Base-by-base conservation (phyloP, 2,888 invertebrate species). In the Ceratothoa steindachneri region DNA sequence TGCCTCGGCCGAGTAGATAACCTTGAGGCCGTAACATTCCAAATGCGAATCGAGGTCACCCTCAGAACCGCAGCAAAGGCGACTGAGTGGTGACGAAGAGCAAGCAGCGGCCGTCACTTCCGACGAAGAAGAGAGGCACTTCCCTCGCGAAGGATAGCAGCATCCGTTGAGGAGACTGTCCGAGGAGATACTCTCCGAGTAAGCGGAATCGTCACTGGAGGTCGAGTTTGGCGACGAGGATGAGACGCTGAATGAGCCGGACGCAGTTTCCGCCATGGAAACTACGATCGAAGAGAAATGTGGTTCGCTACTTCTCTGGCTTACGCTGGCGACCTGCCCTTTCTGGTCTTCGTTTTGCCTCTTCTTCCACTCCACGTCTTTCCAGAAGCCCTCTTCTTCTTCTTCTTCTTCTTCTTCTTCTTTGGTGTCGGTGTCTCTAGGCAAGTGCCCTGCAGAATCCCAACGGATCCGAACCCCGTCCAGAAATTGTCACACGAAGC, bases 401-500 rank as follows among this genome's bases (percentile, higher is more conserved):
- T n/a, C 22, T 27, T 7, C 9, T 30, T 66, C 12, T n/a, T 4
- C 12, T 2, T 30, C 28, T 29, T 3, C 66, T 24, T 27, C 66
- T n/a, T 9, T 22, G 19, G n/a, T 27, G n/a, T 30, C 30, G 9
- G 30, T 30, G 15, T 67, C 67, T n/a, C n/a, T 31, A 29, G 60
- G 24, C 12, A 60, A 2, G 60, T 24, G 22, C 22, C 60, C 60
- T 24, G 19, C 24, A 12, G 15, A n/a, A n/a, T n/a, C 12, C 60
- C 60, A 60, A 12, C 68, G 31, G 4, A 31, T 51, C 24, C 67
- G 51, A 67, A 52, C 41, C 41, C 41, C 31, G 22, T 22, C 31
- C 15, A 31, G 52, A 68, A 51, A 52, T 24, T 24, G 52, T 68
- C 68, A 68, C 52, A 52, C 27, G n/a, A 31, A 52, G 24, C 29